Evolutionary conservation across 2,797 vertebrate species (phyloP), one percentile per base, ranked within the genome.

Genomic region (Cyclura pinguis): DNA sequence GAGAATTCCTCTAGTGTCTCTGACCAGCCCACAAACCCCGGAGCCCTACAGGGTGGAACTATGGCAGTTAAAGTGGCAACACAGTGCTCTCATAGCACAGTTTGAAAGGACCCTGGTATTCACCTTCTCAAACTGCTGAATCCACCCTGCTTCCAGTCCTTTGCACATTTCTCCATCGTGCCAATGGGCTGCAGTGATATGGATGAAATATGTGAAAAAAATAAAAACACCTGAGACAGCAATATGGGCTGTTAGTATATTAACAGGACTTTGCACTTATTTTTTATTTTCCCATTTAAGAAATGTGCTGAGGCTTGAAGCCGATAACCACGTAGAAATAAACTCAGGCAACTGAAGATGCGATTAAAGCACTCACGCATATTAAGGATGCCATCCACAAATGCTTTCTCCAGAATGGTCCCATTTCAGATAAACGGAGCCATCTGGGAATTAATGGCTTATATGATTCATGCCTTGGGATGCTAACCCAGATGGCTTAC

Each of bases 301-400:
- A 94, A 91, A 93, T 84, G 84, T 67, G 35, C 7, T 88, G 42
- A 16, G 5, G 12, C 76, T 14, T 87, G 6, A 88, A 90, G 0
- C 1, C 42, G 80, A 84, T 69, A 12, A 85, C 92, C 93, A 86
- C 62, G 88, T 29, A 87, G 50, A 35, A 57, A 95, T 92, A 92
- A 92, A 95, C 91, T 93, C 91, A 93, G 80, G 91, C 89, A 80
- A 91, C 18, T 89, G 88, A 47, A 92, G 9, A 91, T 88, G 88
- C 85, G 91, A 93, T 96, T 96, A 95, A 95, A 93, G 92, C 91
- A 96, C 92, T 47, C 86, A 89, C 89, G 80, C 89, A 94, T 95
- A 95, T 94, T 95, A 92, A 94, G 74, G 87, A 85, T 85, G 84
- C 92, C 92, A 62, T 92, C 69, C 81, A 18, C 42, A 50, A 64